Base-by-base conservation (phyloP, 2,797 vertebrate species). In the Adrianichthys oophorus region DNA sequence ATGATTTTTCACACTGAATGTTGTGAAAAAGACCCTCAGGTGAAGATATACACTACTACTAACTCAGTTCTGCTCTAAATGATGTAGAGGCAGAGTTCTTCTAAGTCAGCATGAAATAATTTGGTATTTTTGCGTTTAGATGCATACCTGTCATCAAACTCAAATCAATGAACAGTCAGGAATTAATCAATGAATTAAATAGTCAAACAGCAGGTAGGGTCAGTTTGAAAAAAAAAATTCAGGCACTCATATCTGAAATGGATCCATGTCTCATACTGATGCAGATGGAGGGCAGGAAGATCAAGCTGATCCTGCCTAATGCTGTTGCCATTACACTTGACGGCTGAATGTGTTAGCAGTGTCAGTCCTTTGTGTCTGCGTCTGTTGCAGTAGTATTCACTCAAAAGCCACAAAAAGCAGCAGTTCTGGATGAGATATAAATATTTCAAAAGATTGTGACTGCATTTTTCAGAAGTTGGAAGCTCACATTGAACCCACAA, bases 191-290 rank as follows among this genome's bases (percentile, higher is more conserved):
- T 32, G 8, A 32, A 3, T 32, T 32, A 32, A 32, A 12, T 32
- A 12, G 32, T 3, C 32, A 76, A 84, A 86, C 80, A 57, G 51
- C 63, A 59, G 61, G 62, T 54, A 70, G 15, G 70, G 65, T 83
- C 58, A 46, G 80, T 70, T 21, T 72, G 68, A 70, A 67, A 82
- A 75, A 76, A 76, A 54, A 65, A 60, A 77, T 69, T 82, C 24
- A 47, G 69, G 78, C 67, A 23, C 71, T 77, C 64, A 62, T 78
- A 72, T 83, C 76, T 61, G 74, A 77, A 60, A 52, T 52, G 48
- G 76, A 87, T 87, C 83, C 53, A 83, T 87, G 83, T 57, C 74
- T 81, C 72, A 81, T 79, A 74, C 72, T 74, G 76, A 58, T 82
- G 82, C 70, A 68, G 65, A 83, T 70, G 56, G 72, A 47, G 48